phyloP scores from a whole-genome alignment of 1,140 invertebrate genomes.

The Tetragonula clypearis region DNA sequence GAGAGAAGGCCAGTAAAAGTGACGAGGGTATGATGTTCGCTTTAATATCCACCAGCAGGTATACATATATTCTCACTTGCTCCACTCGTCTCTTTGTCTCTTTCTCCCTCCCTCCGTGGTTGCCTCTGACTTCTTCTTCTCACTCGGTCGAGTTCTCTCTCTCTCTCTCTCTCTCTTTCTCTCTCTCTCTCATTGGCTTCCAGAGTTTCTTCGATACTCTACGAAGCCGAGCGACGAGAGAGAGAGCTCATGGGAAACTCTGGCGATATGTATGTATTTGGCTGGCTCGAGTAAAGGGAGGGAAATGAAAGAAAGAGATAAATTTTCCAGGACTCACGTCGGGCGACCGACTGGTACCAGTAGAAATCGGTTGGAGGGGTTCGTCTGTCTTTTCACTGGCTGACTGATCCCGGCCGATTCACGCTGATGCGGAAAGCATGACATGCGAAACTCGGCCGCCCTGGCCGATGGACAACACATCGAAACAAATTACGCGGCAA shows the following conservation, averaged over 20 bases:
- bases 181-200: constrained; percentile 30
- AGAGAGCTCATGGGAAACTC: constrained; percentile 45
- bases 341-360: not conserved
- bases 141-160: not conserved
- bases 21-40: constrained; percentile 81
- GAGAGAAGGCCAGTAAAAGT: constrained; percentile 73
- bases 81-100: constrained; percentile 50
- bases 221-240: not conserved
- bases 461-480: not conserved
- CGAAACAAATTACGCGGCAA: constrained; percentile 25
- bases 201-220: constrained; percentile 18
- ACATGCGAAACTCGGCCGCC: constrained; percentile 31
- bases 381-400: not conserved
- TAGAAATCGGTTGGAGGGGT: not conserved
- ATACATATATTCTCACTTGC: constrained; percentile 74
- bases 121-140: constrained; percentile 8
- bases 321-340: constrained; percentile 54
- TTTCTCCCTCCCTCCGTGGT: constrained; percentile 20
- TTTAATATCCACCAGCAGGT: constrained; percentile 81
- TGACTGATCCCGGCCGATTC: not conserved
- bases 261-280: not conserved
- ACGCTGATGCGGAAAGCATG: constrained; percentile 36
- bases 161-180: constrained; percentile 26
- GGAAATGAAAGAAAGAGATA: constrained; percentile 40
- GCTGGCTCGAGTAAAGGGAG: not conserved